phyloP scores from a whole-genome alignment of 2,113 vertebrate species.

The Pachypanchax playfairii region DNA sequence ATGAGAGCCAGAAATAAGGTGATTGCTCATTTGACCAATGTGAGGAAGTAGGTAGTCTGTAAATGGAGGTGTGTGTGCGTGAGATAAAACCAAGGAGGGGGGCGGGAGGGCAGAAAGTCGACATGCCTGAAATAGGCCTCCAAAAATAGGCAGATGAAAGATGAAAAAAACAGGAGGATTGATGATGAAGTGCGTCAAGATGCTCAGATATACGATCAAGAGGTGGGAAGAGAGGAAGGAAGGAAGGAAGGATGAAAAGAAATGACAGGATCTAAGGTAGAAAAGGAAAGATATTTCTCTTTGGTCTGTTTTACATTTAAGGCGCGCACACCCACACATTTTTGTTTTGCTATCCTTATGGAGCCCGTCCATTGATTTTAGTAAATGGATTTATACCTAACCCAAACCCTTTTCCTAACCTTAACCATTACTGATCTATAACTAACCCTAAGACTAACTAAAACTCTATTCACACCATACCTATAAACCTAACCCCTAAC shows the following conservation, averaged over 20 bases:
- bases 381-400: too few relatives aligned
- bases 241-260: constrained; percentile 20
- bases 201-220: constrained; percentile 32
- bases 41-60: constrained; percentile 37
- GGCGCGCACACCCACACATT: constrained; percentile 22
- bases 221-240: constrained; percentile 16
- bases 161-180: constrained; percentile 55
- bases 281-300: constrained; percentile 33
- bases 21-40: constrained; percentile 28
- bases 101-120: constrained; percentile 27
- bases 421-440: too few relatives aligned
- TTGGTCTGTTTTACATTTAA: constrained; percentile 37
- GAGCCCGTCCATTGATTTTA: too few relatives aligned
- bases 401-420: too few relatives aligned
- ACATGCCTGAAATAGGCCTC: constrained; percentile 53
- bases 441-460: too few relatives aligned
- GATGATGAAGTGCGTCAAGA: constrained; percentile 47
- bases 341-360: too few relatives aligned
- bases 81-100: constrained; percentile 32
- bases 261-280: constrained; percentile 5
- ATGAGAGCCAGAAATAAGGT: not conserved
- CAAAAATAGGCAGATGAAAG: constrained; percentile 52
- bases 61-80: constrained; percentile 3
- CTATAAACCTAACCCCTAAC: too few relatives aligned
- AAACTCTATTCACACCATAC: too few relatives aligned